Evolutionary conservation across 2,797 vertebrate species (phyloP).

Genomic region (Helostoma temminkii): DNA sequence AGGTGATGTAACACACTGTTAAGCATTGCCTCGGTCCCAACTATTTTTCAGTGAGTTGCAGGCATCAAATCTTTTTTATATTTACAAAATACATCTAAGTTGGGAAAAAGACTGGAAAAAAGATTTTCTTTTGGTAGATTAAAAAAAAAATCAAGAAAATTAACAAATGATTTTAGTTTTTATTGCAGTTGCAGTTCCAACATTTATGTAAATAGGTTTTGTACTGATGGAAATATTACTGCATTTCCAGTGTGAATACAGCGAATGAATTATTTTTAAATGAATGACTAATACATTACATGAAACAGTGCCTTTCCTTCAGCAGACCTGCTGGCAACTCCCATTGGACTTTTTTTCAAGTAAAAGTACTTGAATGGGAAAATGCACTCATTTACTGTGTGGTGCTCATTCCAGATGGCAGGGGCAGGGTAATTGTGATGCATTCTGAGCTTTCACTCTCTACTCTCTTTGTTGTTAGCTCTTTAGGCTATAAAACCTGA

Average conservation of each 20-base stretch:
- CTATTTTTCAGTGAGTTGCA: no score
- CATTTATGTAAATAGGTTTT: background rate
- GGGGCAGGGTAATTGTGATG: slow-evolving; percentile 61
- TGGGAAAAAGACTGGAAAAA: no score
- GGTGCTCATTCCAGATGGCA: slow-evolving; percentile 61
- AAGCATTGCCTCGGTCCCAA: no score
- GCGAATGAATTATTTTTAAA: slow-evolving; percentile 46
- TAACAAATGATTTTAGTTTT: no score
- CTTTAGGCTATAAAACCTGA: slow-evolving; percentile 48
- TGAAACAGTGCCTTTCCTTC: slow-evolving; percentile 35
- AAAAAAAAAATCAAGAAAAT: no score
- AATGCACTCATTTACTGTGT: slow-evolving; percentile 41
- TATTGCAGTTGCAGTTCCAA: no score
- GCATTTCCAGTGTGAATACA: slow-evolving; percentile 27
- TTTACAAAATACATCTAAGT: no score
- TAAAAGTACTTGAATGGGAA: slow-evolving; percentile 58
- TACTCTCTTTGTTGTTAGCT: slow-evolving; percentile 53
- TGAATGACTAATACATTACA: slow-evolving; percentile 47
- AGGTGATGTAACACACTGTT: no score
- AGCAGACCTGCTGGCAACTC: slow-evolving; percentile 50
- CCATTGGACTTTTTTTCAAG: slow-evolving; percentile 54
- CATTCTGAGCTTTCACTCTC: slow-evolving; percentile 56
- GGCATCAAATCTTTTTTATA: no score
- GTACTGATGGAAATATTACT: slow-evolving; percentile 25
- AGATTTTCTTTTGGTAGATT: no score